phyloP scores from a whole-genome alignment of 2,888 invertebrate species.

The Plusia festucae region DNA sequence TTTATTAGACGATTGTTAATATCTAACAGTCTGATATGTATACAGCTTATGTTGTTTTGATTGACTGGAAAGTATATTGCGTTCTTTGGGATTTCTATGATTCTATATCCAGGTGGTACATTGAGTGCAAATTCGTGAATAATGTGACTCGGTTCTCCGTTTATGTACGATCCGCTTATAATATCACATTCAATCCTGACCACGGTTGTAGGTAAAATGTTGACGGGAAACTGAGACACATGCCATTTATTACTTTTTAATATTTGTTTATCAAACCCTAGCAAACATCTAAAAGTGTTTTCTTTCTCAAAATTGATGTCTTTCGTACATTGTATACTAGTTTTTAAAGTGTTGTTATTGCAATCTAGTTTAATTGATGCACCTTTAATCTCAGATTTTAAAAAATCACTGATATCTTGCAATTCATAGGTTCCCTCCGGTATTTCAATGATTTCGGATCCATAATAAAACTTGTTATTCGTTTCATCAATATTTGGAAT shows the following conservation, averaged over 20 bases:
- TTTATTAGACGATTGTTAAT: conserved; percentile 12
- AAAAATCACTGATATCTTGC: no score
- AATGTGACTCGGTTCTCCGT: background rate
- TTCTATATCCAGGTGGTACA: conserved; percentile 11
- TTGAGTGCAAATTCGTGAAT: background rate
- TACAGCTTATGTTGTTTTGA: conserved; percentile 7
- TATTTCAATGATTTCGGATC: no score
- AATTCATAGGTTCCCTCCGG: no score
- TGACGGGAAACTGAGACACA: conserved; percentile 12
- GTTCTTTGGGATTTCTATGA: conserved; percentile 6
- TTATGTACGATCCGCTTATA: conserved; percentile 11
- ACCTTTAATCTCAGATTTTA: no score
- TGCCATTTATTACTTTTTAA: conserved; percentile 8
- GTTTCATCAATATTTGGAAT: background rate
- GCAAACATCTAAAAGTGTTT: background rate
- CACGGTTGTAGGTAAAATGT: conserved; percentile 7
- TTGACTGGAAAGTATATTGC: no score
- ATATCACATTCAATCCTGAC: conserved; percentile 30
- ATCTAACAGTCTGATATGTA: conserved; percentile 8
- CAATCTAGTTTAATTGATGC: no score
- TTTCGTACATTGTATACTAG: background rate
- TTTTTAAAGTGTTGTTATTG: background rate
- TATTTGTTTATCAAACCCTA: background rate
- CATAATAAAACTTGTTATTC: background rate
- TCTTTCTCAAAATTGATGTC: background rate